Evolutionary conservation across 2,797 vertebrate species (phyloP).

Genomic region (Silurus aristotelis): DNA sequence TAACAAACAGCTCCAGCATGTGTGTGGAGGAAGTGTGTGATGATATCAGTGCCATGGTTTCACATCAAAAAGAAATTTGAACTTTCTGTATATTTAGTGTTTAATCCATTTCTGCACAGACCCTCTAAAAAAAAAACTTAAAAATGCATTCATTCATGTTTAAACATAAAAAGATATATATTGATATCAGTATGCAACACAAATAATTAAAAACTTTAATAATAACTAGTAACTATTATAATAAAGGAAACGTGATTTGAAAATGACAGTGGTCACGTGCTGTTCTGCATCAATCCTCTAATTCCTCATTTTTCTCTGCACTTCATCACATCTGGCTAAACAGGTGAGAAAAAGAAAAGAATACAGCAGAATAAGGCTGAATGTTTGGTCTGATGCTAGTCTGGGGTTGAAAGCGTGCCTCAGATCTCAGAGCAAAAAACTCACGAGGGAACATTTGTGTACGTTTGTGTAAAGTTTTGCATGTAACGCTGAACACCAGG

Average conservation of each 20-base stretch:
- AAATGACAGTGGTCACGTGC: neutral
- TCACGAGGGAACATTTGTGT: neutral
- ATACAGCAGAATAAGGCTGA: neutral
- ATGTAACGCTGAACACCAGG: neutral
- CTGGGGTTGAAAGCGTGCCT: neutral
- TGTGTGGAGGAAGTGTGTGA: neutral
- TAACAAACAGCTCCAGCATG: neutral
- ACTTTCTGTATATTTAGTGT: neutral
- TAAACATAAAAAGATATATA: no score
- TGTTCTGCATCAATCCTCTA: no score
- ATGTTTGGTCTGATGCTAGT: no score
- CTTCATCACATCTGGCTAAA: neutral
- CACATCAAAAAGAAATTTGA: neutral
- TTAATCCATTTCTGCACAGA: no score
- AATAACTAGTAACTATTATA: neutral
- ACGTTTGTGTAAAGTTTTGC: slow-evolving; percentile 10
- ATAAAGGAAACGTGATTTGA: neutral
- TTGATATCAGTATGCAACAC: neutral
- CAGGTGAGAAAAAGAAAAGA: neutral
- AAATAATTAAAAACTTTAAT: neutral
- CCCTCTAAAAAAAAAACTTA: no score
- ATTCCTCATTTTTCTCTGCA: no score
- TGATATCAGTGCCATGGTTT: neutral
- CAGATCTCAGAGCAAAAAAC: neutral
- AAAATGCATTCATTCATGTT: no score